phyloP scores from a whole-genome alignment of 2,113 vertebrate species.

The Apeltes quadracus region DNA sequence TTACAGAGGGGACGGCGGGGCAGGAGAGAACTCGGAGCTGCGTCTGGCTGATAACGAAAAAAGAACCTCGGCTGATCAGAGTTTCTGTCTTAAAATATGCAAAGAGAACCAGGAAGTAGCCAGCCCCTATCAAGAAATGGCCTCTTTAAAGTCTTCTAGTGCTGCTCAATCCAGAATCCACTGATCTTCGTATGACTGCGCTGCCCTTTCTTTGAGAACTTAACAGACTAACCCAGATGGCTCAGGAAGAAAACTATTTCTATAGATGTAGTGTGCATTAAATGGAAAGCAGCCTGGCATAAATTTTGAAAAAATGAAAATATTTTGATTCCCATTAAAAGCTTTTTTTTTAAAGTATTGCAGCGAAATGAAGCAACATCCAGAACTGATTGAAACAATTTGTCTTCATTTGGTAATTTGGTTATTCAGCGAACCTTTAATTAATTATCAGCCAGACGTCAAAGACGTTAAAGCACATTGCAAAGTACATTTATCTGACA shows the following conservation, averaged over 20 bases:
- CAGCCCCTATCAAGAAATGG: conserved; percentile 42
- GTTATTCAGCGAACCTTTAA: conserved; percentile 7
- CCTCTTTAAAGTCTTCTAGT: conserved; percentile 30
- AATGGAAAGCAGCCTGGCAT: no score
- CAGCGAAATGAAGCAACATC: conserved; percentile 11
- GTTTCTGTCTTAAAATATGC: conserved; percentile 71
- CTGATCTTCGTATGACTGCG: conserved; percentile 47
- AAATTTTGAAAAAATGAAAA: conserved; percentile 21
- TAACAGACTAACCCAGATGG: conserved; percentile 28
- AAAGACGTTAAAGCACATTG: no score
- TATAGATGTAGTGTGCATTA: conserved; percentile 19
- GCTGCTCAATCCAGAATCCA: conserved; percentile 30
- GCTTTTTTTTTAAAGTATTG: background rate
- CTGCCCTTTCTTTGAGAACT: conserved; percentile 50
- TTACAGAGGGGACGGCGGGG: conserved; percentile 64
- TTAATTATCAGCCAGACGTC: conserved; percentile 30
- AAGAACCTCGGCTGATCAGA: conserved; percentile 44
- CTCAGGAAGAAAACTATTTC: conserved; percentile 23
- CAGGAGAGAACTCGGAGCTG: conserved; percentile 59
- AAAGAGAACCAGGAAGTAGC: conserved; percentile 59
- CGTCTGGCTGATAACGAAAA: conserved; percentile 67
- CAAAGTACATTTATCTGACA: conserved; percentile 18
- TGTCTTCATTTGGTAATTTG: conserved; percentile 4
- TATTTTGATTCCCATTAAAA: conserved; percentile 18
- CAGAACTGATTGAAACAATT: conserved; percentile 2